Base-by-base conservation (phyloP, 2,797 vertebrate species). In the Podargus strigoides region DNA sequence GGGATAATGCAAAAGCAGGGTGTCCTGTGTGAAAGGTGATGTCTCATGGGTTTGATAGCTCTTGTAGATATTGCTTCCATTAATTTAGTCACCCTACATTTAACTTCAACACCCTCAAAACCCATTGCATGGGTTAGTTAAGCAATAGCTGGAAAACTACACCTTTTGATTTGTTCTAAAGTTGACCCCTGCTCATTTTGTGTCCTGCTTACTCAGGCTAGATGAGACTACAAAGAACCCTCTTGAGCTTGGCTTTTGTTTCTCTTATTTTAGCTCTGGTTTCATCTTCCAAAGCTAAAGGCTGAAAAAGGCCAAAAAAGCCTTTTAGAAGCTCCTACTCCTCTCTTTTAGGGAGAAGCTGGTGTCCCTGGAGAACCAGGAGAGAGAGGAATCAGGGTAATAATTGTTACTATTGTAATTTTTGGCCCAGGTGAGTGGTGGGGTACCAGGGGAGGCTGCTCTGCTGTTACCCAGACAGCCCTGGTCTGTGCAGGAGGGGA, bases 331-430 rank as follows among this genome's bases (percentile, higher is more conserved):
- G 14, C 39, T 41, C 9, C 34, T 34, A 15, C 39, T 59, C 17
- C 70, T 96, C 47, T 97, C 83, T 95, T 50, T 66, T 75, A 99
- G 99, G 98, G 99, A 84, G 98, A 98, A 78, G 84, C 87, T 87
- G 99, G 98, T 89, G 52, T 94, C 66, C 39, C 97, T 58, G 99
- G 99, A 96, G 97, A 98, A 68, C 95, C 97, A 42, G 99, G 99
- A 76, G 98, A 98, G 60, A 98, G 97, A 97, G 99, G 99, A 96
- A 95, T 98, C 59, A 98, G 97, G 98, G 99, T 99, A 98, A 96
- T 10, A 52, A 88, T 34, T 55, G 32, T 28, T 28, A 13, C 50
- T 87, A 3, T 36, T 39, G 6, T 4, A 0, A 62, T 62, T 70
- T 84, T 52, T 39, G 52, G 14, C 20, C 41, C n/a, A 22, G 52